Evolutionary conservation across 2,888 invertebrate genomes (phyloP).

Genomic region (Aspidiotus rigidus): DNA sequence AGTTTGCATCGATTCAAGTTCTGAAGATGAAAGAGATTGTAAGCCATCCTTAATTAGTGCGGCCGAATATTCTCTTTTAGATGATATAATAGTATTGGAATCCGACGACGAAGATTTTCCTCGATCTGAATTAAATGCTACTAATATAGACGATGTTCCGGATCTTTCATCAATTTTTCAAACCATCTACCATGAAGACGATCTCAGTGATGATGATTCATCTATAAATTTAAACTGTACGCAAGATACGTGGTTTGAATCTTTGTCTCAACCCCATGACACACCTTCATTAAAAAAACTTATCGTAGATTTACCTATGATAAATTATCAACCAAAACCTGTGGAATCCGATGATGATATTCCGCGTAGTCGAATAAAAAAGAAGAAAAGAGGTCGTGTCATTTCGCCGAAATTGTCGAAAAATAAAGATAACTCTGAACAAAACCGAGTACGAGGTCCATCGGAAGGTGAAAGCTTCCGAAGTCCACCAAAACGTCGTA

Average conservation of each 20-base stretch:
- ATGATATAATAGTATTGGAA: conserved; percentile 6
- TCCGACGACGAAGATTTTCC: conserved; percentile 13
- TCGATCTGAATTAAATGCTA: neutral
- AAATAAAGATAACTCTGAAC: too few relatives aligned
- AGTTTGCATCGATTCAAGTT: neutral
- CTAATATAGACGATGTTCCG: conserved; percentile 1
- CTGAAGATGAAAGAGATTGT: neutral
- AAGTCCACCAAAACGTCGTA: too few relatives aligned
- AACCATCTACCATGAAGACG: neutral
- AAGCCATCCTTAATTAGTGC: neutral
- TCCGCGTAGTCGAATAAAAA: too few relatives aligned
- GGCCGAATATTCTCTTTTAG: neutral
- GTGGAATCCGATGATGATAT: too few relatives aligned
- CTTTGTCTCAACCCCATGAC: neutral
- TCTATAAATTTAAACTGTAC: too few relatives aligned
- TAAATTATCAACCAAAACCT: too few relatives aligned
- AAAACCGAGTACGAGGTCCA: too few relatives aligned
- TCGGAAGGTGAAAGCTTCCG: too few relatives aligned
- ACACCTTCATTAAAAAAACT: too few relatives aligned
- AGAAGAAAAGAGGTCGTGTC: too few relatives aligned
- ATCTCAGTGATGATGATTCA: neutral
- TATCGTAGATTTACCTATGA: too few relatives aligned
- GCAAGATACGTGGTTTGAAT: neutral
- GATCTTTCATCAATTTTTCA: neutral
- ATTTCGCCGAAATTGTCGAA: too few relatives aligned